Conservation (phyloP, 2,888 invertebrate genomes). For the Cerceris rybyensis region DNA sequence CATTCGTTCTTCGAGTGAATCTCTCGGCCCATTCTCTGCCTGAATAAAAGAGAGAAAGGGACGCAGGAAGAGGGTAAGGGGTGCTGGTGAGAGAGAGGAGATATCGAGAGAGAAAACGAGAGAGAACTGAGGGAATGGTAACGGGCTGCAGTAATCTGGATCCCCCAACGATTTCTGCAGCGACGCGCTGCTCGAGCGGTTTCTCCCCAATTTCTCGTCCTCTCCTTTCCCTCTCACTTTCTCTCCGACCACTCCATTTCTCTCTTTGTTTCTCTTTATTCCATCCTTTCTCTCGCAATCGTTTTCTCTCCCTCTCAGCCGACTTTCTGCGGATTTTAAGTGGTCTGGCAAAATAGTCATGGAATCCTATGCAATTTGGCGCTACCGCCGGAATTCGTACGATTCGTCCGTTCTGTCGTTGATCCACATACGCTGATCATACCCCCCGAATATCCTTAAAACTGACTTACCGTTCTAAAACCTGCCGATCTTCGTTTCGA, state of each 20-base stretch:
- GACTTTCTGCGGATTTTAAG: conserved; percentile 25
- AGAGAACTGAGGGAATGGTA: conserved; percentile 13
- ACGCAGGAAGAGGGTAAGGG: background rate
- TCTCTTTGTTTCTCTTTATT: too few species aligned
- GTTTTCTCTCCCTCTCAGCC: background rate
- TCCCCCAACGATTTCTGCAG: conserved; percentile 25
- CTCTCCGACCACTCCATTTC: too few species aligned
- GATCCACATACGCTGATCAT: conserved; percentile 4
- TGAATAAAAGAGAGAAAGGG: conserved; percentile 8
- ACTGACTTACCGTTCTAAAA: conserved; percentile 3
- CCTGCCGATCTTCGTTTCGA: conserved; percentile 5
- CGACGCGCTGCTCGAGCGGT: conserved; percentile 18
- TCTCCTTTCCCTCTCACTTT: conserved; percentile 19
- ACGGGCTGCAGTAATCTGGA: conserved; percentile 32
- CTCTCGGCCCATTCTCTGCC: conserved; percentile 25
- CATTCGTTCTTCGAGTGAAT: conserved; percentile 25
- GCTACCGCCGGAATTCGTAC: conserved; percentile 16
- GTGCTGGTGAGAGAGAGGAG: background rate
- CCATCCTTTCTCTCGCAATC: background rate
- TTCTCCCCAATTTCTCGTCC: conserved; percentile 23
- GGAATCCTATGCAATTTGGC: conserved; percentile 29
- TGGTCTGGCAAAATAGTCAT: conserved; percentile 30
- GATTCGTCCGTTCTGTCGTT: conserved; percentile 25
- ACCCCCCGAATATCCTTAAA: background rate
- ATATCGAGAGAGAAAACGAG: conserved; percentile 1